Evolutionary conservation across 2,888 invertebrate species (phyloP).

Genomic region (Masnerella sp.): DNA sequence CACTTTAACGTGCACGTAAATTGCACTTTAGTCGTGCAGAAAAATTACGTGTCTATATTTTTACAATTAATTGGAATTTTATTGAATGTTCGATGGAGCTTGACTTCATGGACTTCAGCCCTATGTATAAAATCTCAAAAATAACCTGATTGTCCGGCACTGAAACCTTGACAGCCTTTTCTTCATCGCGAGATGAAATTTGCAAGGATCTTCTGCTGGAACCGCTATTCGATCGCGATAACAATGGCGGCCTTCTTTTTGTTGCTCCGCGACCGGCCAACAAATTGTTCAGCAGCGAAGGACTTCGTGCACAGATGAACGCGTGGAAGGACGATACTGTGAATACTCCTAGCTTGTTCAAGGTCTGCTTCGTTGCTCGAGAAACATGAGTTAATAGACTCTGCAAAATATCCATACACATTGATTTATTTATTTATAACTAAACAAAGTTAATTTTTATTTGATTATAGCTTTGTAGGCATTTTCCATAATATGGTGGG

Average conservation of each 20-base stretch:
- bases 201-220: constrained; percentile 93
- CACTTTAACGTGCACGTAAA: constrained; percentile 1
- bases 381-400: constrained; percentile 96
- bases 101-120: constrained; percentile 22
- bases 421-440: constrained; percentile 18
- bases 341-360: constrained; percentile 97
- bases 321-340: constrained; percentile 99
- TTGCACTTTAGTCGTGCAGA: constrained; percentile 1
- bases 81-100: constrained; percentile 26
- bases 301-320: constrained; percentile 97
- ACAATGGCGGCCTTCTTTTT: constrained; percentile 91
- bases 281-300: constrained; percentile 93
- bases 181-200: constrained; percentile 92
- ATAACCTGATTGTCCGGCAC: constrained; percentile 87
- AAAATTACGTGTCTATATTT: constrained; percentile 16
- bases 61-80: constrained; percentile 47
- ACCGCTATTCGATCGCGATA: constrained; percentile 93
- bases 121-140: constrained; percentile 40
- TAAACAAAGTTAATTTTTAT: background rate
- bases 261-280: constrained; percentile 94
- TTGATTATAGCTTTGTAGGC: background rate
- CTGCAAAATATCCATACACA: constrained; percentile 80
- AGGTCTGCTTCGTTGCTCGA: constrained; percentile 94
- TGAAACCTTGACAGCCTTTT: constrained; percentile 93
- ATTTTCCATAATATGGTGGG: too few species aligned